Evolutionary conservation across 2,797 vertebrate species (phyloP), one percentile per base, ranked within the genome.

Genomic region (Myotis vivesi): DNA sequence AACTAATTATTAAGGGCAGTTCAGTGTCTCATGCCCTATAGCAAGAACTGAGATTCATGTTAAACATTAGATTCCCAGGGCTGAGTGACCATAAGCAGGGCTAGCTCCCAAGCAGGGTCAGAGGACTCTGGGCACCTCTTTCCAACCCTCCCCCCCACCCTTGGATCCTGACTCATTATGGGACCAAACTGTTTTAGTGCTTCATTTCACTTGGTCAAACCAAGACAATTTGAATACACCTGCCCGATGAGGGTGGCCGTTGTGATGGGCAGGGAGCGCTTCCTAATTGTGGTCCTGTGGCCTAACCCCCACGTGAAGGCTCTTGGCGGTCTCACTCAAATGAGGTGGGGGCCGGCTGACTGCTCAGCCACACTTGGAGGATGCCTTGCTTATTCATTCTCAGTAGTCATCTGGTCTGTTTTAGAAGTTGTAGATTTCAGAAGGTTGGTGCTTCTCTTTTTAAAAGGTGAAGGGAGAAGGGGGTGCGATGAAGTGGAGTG

Each of bases 141-240:
- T 22, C 82, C 59, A 4, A 4, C 38, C 38, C 6, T 41, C 41
- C 10, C 69, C 71, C 28, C 80, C 57, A 5, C 88, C 92, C 82
- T 73, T 5, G 1, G 57, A 66, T 41, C 69, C 89, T 97, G 96
- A 97, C 90, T 97, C 97, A 97, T 95, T 93, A 76, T 33, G 80
- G 79, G 68, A 96, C 95, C 28, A 51, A 73, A 25, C 68, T 80
- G 82, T 95, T 94, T 89, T 64, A 94, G 79, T 89, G 84, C 76
- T 95, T 95, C 97, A 79, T 95, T 97, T 96, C 95, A 94, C 90
- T 97, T 92, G 95, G 90, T 94, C 95, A 93, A 62, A 96, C 90
- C 79, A 92, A 84, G 66, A 55, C 5, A 16, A 97, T 97, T 97
- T 97, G 97, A 97, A 96, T 96, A 89, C 97, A 97, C 97, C 97